A percentile compares a stretch with the other conserved stretches of the same genome.
These are phyloP conservation scores for Oithona nana DNA, from an alignment of 2,888 invertebrate genomes.

Conservation along the genomic window DNA sequence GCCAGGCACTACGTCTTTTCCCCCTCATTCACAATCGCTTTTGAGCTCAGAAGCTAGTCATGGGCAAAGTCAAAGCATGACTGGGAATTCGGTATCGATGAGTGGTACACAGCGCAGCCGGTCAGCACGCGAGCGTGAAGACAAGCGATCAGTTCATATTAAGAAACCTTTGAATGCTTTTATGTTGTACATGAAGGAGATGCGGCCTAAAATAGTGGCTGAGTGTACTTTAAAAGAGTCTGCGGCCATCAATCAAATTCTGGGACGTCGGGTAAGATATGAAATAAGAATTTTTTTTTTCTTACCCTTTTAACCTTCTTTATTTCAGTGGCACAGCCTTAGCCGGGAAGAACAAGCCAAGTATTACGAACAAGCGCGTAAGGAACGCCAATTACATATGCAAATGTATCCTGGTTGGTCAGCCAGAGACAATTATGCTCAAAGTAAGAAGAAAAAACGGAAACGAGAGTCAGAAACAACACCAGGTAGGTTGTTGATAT, in stretches of 20 bases:
- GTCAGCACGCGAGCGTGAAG: constrained; percentile 31
- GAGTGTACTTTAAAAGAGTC: constrained; percentile 97
- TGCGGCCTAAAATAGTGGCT: constrained; percentile 94
- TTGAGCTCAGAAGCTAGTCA: not conserved
- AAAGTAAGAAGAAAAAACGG: constrained; percentile 83
- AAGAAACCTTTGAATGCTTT: constrained; percentile 99
- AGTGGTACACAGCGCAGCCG: not conserved
- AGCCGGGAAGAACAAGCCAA: constrained; percentile 99
- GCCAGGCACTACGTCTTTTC: not conserved
- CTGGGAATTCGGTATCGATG: not conserved
- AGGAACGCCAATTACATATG: constrained; percentile 98
- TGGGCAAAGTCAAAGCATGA: not conserved
- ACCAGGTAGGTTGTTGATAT: too few relatives aligned
- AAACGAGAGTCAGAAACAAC: constrained; percentile 20
- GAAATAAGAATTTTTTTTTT: not conserved
- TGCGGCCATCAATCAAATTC: constrained; percentile 97
- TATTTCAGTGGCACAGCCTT: constrained; percentile 86
- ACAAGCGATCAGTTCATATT: constrained; percentile 53
- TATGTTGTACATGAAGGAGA: constrained; percentile 99
- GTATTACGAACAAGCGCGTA: constrained; percentile 99
- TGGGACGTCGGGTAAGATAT: constrained; percentile 81
- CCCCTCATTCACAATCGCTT: not conserved
- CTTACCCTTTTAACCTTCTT: not conserved
- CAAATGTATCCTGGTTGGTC: constrained; percentile 99
- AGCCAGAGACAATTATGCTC: constrained; percentile 99